These are phyloP conservation scores for Echinops telfairi DNA, from an alignment of 2,113 vertebrate genomes.

Conservation along the genomic window DNA sequence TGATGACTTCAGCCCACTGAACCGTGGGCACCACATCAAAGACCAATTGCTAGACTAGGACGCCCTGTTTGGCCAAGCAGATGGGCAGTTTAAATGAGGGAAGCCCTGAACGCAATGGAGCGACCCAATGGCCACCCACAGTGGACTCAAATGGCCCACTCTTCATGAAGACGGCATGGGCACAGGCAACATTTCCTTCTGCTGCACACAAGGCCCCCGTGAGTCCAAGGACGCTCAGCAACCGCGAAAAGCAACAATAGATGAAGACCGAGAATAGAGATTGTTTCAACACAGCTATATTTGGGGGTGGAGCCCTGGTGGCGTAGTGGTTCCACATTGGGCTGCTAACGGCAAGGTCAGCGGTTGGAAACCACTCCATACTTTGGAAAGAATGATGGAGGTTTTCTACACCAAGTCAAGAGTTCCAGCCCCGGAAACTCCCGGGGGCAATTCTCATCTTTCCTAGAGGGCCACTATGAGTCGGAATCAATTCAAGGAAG, in stretches of 20 bases:
- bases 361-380: too few species aligned
- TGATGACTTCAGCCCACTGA: neutral
- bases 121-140: neutral
- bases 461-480: too few species aligned
- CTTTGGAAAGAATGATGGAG: too few species aligned
- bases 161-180: neutral
- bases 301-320: too few species aligned
- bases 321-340: too few species aligned
- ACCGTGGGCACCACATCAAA: neutral
- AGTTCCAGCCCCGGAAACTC: too few species aligned
- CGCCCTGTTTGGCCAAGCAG: too few species aligned
- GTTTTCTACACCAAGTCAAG: neutral
- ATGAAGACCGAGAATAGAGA: neutral
- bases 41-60: neutral
- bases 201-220: neutral
- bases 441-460: too few species aligned
- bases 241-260: neutral
- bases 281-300: neutral
- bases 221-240: neutral
- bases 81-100: too few species aligned
- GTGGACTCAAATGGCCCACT: too few species aligned
- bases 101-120: neutral
- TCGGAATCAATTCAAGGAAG: too few species aligned
- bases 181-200: neutral
- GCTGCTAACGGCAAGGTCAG: too few species aligned